These are phyloP conservation scores for Sitta europaea DNA, from an alignment of 2,113 vertebrate species.

Conservation along the genomic window DNA sequence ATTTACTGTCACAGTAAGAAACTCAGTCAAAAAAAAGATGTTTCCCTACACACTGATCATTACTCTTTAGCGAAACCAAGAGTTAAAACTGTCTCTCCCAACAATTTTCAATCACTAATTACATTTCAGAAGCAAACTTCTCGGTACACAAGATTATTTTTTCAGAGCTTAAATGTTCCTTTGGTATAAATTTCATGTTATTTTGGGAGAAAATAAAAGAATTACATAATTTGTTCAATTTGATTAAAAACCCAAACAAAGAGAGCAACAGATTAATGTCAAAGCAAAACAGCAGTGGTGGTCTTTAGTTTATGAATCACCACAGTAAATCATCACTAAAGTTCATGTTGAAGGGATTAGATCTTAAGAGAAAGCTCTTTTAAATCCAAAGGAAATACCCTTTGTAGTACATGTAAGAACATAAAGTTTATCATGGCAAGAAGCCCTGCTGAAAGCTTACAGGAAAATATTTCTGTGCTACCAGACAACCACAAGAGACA, in stretches of 20 bases:
- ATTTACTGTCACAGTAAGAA: neutral
- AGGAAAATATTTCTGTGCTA: constrained; percentile 32
- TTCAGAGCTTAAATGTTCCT: neutral
- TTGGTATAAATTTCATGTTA: neutral
- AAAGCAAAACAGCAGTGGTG: neutral
- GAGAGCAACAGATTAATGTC: neutral
- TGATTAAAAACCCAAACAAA: neutral
- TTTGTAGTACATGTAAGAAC: constrained; percentile 17
- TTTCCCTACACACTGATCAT: neutral
- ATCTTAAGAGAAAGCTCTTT: neutral
- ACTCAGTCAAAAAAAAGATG: neutral
- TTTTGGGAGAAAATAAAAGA: neutral
- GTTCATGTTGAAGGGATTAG: neutral
- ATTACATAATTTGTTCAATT: neutral
- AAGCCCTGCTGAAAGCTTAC: neutral
- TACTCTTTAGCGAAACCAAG: neutral
- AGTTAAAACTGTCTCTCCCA: neutral
- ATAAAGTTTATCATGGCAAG: constrained; percentile 21
- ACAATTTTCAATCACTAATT: neutral
- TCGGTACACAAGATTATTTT: neutral
- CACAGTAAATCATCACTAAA: neutral
- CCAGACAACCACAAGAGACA: constrained; percentile 56
- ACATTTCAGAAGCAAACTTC: neutral
- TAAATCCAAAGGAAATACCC: constrained; percentile 38
- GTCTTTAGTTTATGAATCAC: neutral